Evolutionary conservation across 2,113 vertebrate genomes (phyloP), one percentile per base, ranked within the genome.

Genomic region (Zootoca vivipara): DNA sequence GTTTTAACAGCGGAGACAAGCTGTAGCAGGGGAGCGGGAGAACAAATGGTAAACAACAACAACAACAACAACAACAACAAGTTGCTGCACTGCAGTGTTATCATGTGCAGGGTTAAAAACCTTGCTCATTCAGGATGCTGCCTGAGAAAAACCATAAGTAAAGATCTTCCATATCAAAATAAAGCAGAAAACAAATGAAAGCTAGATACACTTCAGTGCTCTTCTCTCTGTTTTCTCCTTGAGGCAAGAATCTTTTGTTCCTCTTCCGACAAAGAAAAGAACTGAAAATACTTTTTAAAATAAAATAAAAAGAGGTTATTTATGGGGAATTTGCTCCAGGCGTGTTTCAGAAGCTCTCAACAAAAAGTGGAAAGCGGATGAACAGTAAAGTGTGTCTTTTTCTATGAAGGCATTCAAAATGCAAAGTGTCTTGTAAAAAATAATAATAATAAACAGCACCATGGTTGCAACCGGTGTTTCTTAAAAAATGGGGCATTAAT

Each of bases 401-500:
- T 65, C 70, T 64, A 70, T 82, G 35, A 46, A 84, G 8, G 38
- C 5, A 74, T 89, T 92, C 12, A 82, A 93, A 77, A 88, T 87
- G 56, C 15, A 78, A 7, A 4, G 13, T 40, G 24, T 78, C 80
- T 83, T 83, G 91, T 87, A 52, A 80, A 87, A 52, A 52, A 52
- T 9, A 46, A 46, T 9, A 46, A 12, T 9, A 38, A n/a, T n/a
- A n/a, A n/a, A 52, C 46, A 52, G 0, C 46, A 78, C 78, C 12
- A 26, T 69, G 3, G n/a, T 75, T 22, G 83, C 87, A 89, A 79
- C 73, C 78, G 58, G 2, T 40, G 13, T 82, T 16, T 65, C 92
- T 95, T 95, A 89, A 92, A 94, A 78, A 94, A 79, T 88, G 91
- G 33, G 89, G 38, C 24, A 82, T 92, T 83, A 91, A 87, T 89